Evolutionary conservation across 2,113 vertebrate genomes (phyloP).

Genomic region (Melanerpes aurifrons): DNA sequence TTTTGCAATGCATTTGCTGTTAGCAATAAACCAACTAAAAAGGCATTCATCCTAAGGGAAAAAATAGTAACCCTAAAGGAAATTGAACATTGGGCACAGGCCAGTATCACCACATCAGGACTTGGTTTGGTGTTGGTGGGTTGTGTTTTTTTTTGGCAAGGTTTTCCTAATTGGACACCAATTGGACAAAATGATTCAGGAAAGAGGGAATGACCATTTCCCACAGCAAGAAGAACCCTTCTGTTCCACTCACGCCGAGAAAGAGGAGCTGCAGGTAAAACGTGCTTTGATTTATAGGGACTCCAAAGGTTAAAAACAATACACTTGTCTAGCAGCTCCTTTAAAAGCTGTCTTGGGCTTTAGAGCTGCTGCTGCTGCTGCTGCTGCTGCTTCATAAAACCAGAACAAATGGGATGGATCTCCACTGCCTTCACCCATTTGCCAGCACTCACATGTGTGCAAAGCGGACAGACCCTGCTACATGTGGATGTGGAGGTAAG

Average conservation of each 20-base stretch:
- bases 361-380: neutral
- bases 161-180: slow-evolving; percentile 36
- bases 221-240: neutral
- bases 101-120: neutral
- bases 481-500: neutral
- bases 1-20: slow-evolving; percentile 58
- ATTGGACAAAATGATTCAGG: slow-evolving; percentile 22
- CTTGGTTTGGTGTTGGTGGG: neutral
- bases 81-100: slow-evolving; percentile 46
- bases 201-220: slow-evolving; percentile 39
- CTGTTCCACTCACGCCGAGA: neutral
- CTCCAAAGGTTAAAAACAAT: slow-evolving; percentile 8
- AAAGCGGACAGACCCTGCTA: slow-evolving; percentile 7
- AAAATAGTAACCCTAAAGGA: neutral
- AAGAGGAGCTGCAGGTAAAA: slow-evolving; percentile 3
- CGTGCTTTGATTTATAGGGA: neutral
- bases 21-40: slow-evolving; percentile 47
- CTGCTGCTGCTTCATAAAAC: slow-evolving; percentile 5
- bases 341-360: neutral
- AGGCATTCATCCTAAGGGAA: slow-evolving; percentile 25
- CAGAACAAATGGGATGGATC: neutral
- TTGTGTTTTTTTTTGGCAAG: neutral
- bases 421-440: neutral
- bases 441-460: neutral
- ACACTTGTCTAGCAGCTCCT: neutral